phyloP scores from a whole-genome alignment of 2,888 invertebrate genomes.

The Anaspis maculata region DNA sequence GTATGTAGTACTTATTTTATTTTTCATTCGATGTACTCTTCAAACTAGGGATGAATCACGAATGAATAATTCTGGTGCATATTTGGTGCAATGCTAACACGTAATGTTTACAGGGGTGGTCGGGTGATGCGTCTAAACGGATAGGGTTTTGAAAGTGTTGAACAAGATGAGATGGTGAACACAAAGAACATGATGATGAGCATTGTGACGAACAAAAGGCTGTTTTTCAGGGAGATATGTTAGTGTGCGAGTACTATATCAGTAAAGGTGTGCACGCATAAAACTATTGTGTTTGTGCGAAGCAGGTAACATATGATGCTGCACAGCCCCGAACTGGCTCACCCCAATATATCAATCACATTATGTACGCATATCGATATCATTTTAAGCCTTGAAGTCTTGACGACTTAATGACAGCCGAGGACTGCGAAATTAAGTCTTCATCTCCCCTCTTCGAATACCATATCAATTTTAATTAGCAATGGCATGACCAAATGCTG shows the following conservation, averaged over 20 bases:
- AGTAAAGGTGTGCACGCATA: slow-evolving; percentile 34
- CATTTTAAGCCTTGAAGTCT: slow-evolving; percentile 21
- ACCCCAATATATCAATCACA: slow-evolving; percentile 41
- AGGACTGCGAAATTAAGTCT: neutral
- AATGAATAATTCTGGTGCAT: too few relatives aligned
- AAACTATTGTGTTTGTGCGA: slow-evolving; percentile 35
- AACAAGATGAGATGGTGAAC: slow-evolving; percentile 27
- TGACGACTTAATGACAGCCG: slow-evolving; percentile 32
- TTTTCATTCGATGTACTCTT: too few relatives aligned
- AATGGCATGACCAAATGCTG: too few relatives aligned
- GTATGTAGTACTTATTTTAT: too few relatives aligned
- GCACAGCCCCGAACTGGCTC: slow-evolving; percentile 26
- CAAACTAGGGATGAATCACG: too few relatives aligned
- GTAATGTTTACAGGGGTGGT: too few relatives aligned
- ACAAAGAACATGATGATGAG: slow-evolving; percentile 21
- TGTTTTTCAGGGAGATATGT: slow-evolving; percentile 31
- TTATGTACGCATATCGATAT: slow-evolving; percentile 39
- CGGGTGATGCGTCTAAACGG: too few relatives aligned
- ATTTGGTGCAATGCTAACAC: too few relatives aligned
- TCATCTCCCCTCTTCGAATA: too few relatives aligned
- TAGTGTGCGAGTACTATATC: slow-evolving; percentile 22
- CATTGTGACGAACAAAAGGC: slow-evolving; percentile 32
- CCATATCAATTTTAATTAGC: too few relatives aligned
- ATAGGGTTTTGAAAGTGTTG: slow-evolving; percentile 20
- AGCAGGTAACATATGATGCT: slow-evolving; percentile 34